These are phyloP conservation scores for Ennomos erosarius DNA, from an alignment of 2,888 invertebrate species.

Conservation along the genomic window DNA sequence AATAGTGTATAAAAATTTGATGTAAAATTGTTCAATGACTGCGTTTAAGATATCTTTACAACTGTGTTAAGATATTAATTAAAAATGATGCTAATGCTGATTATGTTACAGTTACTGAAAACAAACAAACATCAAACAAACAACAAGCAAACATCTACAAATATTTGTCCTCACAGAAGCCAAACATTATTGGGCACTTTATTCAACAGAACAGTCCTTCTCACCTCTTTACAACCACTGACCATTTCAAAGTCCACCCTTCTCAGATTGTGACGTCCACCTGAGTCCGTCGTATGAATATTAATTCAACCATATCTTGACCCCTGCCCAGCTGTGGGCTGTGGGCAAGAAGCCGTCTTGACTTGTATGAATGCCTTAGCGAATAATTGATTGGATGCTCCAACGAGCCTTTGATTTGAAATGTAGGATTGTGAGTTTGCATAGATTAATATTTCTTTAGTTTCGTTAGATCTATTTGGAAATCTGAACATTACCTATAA, in stretches of 20 bases:
- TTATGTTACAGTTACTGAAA: too few species aligned
- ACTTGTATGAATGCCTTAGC: conserved; percentile 78
- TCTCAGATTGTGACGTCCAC: conserved; percentile 82
- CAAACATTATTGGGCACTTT: conserved; percentile 44
- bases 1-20: too few species aligned
- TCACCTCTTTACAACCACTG: conserved; percentile 56
- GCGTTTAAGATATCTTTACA: too few species aligned
- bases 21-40: too few species aligned
- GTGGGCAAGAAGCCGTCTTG: conserved; percentile 67
- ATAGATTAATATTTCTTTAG: conserved; percentile 16
- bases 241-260: conserved; percentile 81
- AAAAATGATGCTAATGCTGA: too few species aligned
- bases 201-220: conserved; percentile 24
- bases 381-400: conserved; percentile 67
- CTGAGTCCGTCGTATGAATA: conserved; percentile 83
- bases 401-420: conserved; percentile 32
- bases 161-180: conserved; percentile 39
- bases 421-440: conserved; percentile 30
- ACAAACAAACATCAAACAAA: too few species aligned
- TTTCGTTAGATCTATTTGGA: too few species aligned
- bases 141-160: too few species aligned
- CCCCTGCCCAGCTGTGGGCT: conserved; percentile 55
- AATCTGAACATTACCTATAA: too few species aligned
- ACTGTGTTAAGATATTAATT: too few species aligned
- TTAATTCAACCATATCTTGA: conserved; percentile 85